Evolutionary conservation across 2,797 vertebrate species (phyloP).

Genomic region (Cossypha heuglini): DNA sequence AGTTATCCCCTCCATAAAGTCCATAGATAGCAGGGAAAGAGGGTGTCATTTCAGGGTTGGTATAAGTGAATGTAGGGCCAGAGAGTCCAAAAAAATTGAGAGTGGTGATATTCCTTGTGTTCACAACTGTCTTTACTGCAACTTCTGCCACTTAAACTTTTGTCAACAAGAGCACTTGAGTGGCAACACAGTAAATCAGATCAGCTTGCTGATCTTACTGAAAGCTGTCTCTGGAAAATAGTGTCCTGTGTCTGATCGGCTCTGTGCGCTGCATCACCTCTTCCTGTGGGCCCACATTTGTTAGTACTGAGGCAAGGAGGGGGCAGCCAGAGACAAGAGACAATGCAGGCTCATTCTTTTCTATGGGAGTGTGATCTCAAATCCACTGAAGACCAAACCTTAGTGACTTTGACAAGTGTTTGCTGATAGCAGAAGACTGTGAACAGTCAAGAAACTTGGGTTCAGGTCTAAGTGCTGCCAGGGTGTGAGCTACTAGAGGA

Average conservation of each 20-base stretch:
- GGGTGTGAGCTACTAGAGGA: not conserved
- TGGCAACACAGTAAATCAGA: not conserved
- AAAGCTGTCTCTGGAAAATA: not conserved
- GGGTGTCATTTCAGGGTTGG: not conserved
- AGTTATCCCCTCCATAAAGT: not conserved
- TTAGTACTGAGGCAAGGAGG: not conserved
- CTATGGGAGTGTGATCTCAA: not conserved
- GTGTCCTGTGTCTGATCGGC: not conserved
- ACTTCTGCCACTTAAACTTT: not conserved
- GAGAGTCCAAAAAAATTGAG: not conserved
- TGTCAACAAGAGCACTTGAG: not conserved
- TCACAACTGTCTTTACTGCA: not conserved
- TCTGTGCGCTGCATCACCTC: not conserved
- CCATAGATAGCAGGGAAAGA: not conserved
- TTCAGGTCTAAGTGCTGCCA: not conserved
- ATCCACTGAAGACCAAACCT: not conserved
- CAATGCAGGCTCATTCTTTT: not conserved
- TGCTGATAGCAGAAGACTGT: not conserved
- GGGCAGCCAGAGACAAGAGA: not conserved
- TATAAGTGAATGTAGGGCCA: not conserved
- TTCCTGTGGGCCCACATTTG: not conserved
- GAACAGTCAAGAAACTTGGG: not conserved
- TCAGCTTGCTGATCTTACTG: not conserved
- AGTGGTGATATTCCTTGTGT: not conserved
- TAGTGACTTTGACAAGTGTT: not conserved